phyloP scores from a whole-genome alignment of 2,888 invertebrate genomes.

The Drosophila kuntzei region DNA sequence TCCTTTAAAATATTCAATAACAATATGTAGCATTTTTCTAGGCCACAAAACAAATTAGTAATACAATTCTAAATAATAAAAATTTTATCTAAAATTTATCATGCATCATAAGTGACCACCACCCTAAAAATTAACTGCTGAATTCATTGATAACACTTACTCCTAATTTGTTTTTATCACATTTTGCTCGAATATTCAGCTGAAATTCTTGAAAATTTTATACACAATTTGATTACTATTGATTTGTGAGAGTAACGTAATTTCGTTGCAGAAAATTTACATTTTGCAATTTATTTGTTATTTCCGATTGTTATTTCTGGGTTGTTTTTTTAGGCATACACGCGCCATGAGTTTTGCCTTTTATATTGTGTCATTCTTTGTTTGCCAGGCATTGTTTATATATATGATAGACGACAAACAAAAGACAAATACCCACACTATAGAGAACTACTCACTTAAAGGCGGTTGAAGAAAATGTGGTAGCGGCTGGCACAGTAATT shows the following conservation, averaged over 20 bases:
- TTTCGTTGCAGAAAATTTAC: conserved; percentile 30
- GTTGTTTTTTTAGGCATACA: conserved; percentile 28
- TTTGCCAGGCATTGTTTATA: conserved; percentile 34
- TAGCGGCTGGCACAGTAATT: conserved; percentile 39
- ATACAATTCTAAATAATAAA: no score
- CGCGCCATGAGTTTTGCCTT: conserved; percentile 17
- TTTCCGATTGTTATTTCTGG: conserved; percentile 32
- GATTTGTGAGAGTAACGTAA: conserved; percentile 17
- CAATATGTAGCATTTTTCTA: no score
- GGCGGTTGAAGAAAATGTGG: background rate
- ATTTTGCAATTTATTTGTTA: conserved; percentile 30
- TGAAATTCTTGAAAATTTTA: background rate
- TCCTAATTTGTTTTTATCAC: no score
- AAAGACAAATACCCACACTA: conserved; percentile 16
- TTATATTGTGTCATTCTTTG: conserved; percentile 31
- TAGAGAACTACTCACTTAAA: background rate
- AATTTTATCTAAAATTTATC: no score
- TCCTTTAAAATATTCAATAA: no score
- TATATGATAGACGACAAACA: conserved; percentile 13
- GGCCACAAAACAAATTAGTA: no score
- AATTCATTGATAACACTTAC: no score
- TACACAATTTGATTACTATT: conserved; percentile 2
- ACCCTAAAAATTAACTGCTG: no score
- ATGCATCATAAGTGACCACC: no score
- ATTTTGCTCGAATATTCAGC: no score